Evolutionary conservation across 2,888 invertebrate genomes (phyloP).

Genomic region (Anarsia innoxiella): DNA sequence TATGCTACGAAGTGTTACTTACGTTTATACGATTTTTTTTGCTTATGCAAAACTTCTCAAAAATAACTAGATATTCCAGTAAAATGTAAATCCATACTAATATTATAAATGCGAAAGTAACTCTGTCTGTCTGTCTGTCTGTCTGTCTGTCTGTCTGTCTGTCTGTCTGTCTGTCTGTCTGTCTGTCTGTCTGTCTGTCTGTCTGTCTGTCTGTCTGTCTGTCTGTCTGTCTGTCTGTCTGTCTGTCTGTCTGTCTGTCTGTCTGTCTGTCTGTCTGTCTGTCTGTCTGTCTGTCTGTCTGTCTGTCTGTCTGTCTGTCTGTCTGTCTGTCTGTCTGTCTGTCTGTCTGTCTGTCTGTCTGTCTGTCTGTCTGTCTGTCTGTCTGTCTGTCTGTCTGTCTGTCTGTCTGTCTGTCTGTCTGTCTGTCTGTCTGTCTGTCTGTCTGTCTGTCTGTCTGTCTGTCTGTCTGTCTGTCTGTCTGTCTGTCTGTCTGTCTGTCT

Average conservation of each 20-base stretch:
- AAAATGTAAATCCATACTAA: too few species aligned
- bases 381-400: conserved; percentile 3
- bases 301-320: conserved; percentile 3
- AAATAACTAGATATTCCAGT: too few species aligned
- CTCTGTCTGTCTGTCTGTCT: too few species aligned
- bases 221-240: conserved; percentile 3
- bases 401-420: conserved; percentile 3
- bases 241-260: conserved; percentile 3
- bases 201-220: conserved; percentile 3
- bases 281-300: conserved; percentile 3
- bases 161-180: conserved; percentile 3
- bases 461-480: conserved; percentile 3
- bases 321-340: conserved; percentile 3
- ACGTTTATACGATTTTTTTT: too few species aligned
- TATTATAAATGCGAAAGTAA: too few species aligned
- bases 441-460: conserved; percentile 3
- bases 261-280: conserved; percentile 3
- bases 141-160: conserved; percentile 3
- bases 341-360: conserved; percentile 3
- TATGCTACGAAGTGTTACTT: too few species aligned
- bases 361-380: conserved; percentile 3
- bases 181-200: conserved; percentile 3
- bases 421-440: conserved; percentile 3
- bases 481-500: conserved; percentile 3
- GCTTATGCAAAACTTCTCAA: too few species aligned